phyloP scores from a whole-genome alignment of 2,113 vertebrate genomes.

The pig (Sus scrofa) region DNA sequence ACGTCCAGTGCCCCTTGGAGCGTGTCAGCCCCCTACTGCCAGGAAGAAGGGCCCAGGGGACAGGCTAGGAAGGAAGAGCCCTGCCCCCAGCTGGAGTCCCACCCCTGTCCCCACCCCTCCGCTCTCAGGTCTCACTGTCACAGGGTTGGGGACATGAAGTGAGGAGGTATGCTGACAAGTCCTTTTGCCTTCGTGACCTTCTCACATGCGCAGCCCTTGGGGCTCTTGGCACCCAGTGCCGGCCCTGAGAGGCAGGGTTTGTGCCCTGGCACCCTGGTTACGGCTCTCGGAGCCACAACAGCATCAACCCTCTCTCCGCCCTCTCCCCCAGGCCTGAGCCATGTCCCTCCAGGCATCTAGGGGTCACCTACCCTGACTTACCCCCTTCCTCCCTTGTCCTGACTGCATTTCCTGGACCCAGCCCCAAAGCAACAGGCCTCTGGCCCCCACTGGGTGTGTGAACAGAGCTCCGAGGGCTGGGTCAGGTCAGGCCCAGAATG shows the following conservation, averaged over 20 bases:
- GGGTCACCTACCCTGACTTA: neutral
- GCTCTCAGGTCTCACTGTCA: neutral
- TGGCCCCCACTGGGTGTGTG: neutral
- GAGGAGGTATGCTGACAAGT: neutral
- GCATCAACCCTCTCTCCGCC: neutral
- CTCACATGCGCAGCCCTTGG: neutral
- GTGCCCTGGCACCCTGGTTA: neutral
- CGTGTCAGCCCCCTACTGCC: neutral
- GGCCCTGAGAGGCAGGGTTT: neutral
- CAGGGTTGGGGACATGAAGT: neutral
- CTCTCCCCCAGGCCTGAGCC: neutral
- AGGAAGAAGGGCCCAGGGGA: neutral
- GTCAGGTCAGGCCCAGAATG: neutral
- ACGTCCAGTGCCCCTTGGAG: neutral
- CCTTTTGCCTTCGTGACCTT: neutral
- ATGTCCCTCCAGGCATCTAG: neutral
- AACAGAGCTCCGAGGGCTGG: neutral
- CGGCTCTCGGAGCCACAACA: neutral
- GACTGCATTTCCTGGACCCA: conserved; percentile 38
- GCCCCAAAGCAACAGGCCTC: conserved; percentile 60
- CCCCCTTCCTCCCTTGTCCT: neutral
- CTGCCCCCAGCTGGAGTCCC: neutral
- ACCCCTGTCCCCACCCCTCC: neutral
- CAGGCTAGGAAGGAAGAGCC: neutral
- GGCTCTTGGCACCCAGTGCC: neutral